Evolutionary conservation across 2,797 vertebrate genomes (phyloP).

Genomic region (Micrastur ruficollis): DNA sequence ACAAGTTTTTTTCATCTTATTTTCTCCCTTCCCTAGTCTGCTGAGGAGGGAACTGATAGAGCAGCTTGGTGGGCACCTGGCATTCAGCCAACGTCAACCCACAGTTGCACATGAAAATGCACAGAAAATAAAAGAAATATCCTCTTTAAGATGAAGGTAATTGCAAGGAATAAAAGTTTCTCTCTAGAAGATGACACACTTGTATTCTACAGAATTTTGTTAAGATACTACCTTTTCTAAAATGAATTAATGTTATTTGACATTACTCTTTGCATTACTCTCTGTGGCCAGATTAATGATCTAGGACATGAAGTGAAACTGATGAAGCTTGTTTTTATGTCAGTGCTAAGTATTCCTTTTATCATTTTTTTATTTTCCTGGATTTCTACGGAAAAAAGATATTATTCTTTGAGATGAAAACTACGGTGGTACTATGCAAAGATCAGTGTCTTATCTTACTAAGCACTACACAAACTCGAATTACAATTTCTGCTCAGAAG

Average conservation of each 20-base stretch:
- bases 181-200: neutral
- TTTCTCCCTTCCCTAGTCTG: too few relatives aligned
- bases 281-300: neutral
- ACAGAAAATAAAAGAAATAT: conserved; percentile 8
- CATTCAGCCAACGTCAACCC: too few relatives aligned
- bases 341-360: neutral
- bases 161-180: neutral
- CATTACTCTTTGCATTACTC: neutral
- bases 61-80: too few relatives aligned
- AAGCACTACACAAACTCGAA: neutral
- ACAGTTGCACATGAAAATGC: neutral
- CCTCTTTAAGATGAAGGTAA: neutral
- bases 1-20: too few relatives aligned
- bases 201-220: neutral
- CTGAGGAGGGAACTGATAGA: too few relatives aligned
- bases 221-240: neutral
- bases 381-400: neutral
- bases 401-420: neutral
- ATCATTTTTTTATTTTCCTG: neutral
- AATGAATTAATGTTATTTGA: neutral
- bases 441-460: neutral
- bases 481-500: neutral
- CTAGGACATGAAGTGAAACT: neutral
- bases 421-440: neutral
- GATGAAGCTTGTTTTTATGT: neutral